Evolutionary conservation across 2,113 vertebrate genomes (phyloP).

Genomic region (Gadus macrocephalus): DNA sequence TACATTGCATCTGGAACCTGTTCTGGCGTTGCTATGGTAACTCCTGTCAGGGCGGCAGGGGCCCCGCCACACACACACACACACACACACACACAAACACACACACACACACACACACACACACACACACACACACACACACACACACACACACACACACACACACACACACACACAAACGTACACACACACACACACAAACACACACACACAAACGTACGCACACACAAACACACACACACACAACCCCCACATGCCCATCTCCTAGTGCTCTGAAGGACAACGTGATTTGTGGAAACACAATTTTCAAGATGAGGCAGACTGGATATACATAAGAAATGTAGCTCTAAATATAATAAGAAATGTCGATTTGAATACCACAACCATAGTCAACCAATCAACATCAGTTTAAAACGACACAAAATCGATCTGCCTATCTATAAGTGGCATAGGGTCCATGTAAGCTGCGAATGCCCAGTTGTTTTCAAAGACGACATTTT

Average conservation of each 20-base stretch:
- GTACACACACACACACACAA: not conserved
- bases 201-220: too few relatives aligned
- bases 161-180: not conserved
- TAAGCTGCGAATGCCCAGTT: too few relatives aligned
- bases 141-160: conserved; percentile 16
- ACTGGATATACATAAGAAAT: too few relatives aligned
- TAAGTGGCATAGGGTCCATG: too few relatives aligned
- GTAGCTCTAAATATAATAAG: too few relatives aligned
- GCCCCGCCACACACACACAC: conserved; percentile 22
- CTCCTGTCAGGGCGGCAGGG: conserved; percentile 50
- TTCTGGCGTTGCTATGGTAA: conserved; percentile 67
- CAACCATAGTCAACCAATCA: too few relatives aligned
- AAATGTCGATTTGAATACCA: too few relatives aligned
- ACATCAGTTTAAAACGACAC: too few relatives aligned
- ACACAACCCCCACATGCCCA: not conserved
- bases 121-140: conserved; percentile 25
- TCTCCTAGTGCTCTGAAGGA: not conserved
- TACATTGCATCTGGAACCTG: conserved; percentile 55
- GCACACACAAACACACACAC: not conserved
- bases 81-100: not conserved
- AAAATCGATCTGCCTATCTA: too few relatives aligned
- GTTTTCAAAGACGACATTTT: too few relatives aligned
- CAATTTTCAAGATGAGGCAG: too few relatives aligned
- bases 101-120: not conserved
- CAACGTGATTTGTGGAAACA: too few relatives aligned